Evolutionary conservation across 2,113 vertebrate genomes (phyloP).

Genomic region (Ameiurus melas): DNA sequence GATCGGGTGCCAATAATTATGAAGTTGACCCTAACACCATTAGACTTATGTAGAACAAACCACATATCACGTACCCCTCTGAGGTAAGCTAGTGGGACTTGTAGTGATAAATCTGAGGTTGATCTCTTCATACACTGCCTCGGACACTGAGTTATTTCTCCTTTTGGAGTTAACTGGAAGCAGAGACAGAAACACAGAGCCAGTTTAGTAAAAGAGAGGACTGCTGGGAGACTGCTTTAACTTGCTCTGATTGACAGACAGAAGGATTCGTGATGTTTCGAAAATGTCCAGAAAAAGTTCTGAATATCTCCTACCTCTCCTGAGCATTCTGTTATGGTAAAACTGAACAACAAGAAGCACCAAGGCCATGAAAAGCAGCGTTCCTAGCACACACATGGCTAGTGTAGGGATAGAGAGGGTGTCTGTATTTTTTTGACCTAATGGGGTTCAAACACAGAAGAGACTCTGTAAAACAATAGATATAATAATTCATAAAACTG

Average conservation of each 20-base stretch:
- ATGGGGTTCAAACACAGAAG: neutral
- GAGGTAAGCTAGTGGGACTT: neutral
- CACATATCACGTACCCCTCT: slow-evolving; percentile 14
- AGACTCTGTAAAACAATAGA: neutral
- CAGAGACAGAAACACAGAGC: slow-evolving; percentile 23
- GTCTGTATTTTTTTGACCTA: neutral
- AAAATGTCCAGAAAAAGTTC: neutral
- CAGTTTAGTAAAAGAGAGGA: neutral
- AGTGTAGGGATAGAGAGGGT: neutral
- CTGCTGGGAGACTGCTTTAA: neutral
- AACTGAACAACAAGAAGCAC: slow-evolving; percentile 1
- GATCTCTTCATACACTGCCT: slow-evolving; percentile 30
- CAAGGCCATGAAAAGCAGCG: slow-evolving; percentile 11
- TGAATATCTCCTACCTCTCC: slow-evolving; percentile 9
- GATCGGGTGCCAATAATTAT: neutral
- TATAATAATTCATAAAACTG: neutral
- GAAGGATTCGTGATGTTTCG: neutral
- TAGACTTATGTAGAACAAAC: neutral
- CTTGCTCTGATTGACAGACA: neutral
- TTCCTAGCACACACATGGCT: neutral
- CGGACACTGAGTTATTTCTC: neutral
- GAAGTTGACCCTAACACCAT: neutral
- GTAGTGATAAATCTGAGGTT: neutral
- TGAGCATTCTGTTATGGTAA: neutral
- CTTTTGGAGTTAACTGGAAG: slow-evolving; percentile 10